Evolutionary conservation across 2,797 vertebrate species (phyloP), one percentile per base, ranked within the genome.

Genomic region (Sebastes iracundus): DNA sequence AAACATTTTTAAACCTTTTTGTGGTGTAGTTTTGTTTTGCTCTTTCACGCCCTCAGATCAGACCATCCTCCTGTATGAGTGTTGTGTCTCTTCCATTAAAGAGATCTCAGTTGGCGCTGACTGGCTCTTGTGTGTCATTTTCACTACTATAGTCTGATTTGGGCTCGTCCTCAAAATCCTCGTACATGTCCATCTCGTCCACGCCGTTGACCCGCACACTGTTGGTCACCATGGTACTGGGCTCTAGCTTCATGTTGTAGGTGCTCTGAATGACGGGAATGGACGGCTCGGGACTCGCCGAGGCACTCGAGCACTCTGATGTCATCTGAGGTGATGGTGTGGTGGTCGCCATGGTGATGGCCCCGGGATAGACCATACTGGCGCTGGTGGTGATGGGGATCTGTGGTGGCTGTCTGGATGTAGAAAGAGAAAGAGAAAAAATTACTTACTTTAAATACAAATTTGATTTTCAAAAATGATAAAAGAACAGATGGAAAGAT

Each of bases 71-170:
- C 87, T 88, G 83, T 80, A 61, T 76, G 70, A 87, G 60, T 90
- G 82, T 85, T 81, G 85, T 86, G 83, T 90, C 84, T 84, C 75
- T 46, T 53, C 14, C 0, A 3, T 77, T 46, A 9, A 91, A 88
- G 93, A 93, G 94, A 92, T 94, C 94, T 99, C 96, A 99, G 96
- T 99, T 99, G 96, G 98, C 96, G 94, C 96, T 97, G 94, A 99
- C 97, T 73, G 96, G 96, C 96, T 98, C 98, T 42, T 97, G 97
- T 89, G 97, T 96, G 94, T 99, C 99, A 0, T 97, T 99, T 94
- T 99, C 99, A 90, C 99, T 99, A 94, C 99, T 99, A 96, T 99
- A 99, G 98, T 99, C 99, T 95, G 98, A 98, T 97, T 99, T 99
- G 94, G 98, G 97, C 82, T 99, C 99, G 2, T 99, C 99, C 94